These are phyloP conservation scores for Formica aserva DNA, from an alignment of 2,888 invertebrate species.

Conservation along the genomic window DNA sequence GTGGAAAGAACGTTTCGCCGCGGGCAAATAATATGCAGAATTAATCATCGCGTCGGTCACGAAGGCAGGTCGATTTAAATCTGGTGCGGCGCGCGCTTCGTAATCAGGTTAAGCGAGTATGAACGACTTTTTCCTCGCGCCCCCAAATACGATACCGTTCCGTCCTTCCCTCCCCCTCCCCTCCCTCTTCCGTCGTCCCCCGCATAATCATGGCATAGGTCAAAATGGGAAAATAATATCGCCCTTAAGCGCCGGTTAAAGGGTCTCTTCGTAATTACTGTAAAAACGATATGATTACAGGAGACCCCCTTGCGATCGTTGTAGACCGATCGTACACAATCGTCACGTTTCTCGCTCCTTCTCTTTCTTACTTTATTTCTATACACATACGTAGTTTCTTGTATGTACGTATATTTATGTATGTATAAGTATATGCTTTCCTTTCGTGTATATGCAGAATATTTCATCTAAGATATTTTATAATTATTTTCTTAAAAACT, in stretches of 20 bases:
- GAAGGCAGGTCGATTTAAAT: constrained; percentile 48
- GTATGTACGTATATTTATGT: not conserved
- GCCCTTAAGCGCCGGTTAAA: constrained; percentile 69
- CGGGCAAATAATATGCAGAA: constrained; percentile 53
- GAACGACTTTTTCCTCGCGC: constrained; percentile 38
- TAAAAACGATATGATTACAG: constrained; percentile 80
- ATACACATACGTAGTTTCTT: not conserved
- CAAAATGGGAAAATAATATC: constrained; percentile 80
- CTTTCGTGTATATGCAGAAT: not conserved
- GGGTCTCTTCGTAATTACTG: constrained; percentile 76
- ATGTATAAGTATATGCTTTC: not conserved
- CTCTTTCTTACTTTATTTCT: not conserved
- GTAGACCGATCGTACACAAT: constrained; percentile 12
- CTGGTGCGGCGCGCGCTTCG: constrained; percentile 41
- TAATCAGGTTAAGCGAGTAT: constrained; percentile 60
- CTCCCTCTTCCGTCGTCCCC: constrained; percentile 31
- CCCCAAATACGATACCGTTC: constrained; percentile 30
- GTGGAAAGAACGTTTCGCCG: constrained; percentile 45
- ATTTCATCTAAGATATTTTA: not conserved
- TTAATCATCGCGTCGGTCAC: constrained; percentile 51
- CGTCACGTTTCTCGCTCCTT: constrained; percentile 34
- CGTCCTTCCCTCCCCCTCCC: not conserved
- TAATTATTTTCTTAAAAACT: not conserved
- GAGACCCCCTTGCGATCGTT: constrained; percentile 50
- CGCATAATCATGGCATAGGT: constrained; percentile 69